Conservation (phyloP, 2,113 vertebrate species). For the Danionella cerebrum region DNA sequence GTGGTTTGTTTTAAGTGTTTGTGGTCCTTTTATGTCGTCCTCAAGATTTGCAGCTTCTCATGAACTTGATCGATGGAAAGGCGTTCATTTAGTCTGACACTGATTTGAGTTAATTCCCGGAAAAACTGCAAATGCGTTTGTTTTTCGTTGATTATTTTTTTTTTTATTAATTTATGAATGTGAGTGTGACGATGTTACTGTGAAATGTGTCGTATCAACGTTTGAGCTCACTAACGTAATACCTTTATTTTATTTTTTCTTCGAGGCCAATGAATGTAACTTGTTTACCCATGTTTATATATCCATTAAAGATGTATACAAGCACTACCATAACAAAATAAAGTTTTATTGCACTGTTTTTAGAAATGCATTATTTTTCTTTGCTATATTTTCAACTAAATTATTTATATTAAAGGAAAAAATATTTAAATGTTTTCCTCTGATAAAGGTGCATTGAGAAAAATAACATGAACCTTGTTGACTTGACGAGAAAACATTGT, state of each 20-base stretch:
- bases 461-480: too few species aligned
- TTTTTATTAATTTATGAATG: conserved; percentile 23
- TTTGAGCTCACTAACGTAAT: conserved; percentile 27
- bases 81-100: not conserved
- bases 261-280: conserved; percentile 84
- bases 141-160: not conserved
- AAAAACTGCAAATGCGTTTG: not conserved
- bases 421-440: too few species aligned
- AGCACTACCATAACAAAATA: conserved; percentile 80
- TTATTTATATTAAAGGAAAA: too few species aligned
- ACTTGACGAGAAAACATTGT: too few species aligned
- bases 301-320: conserved; percentile 74
- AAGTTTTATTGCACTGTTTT: conserved; percentile 71
- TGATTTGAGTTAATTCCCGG: not conserved
- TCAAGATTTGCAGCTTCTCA: not conserved
- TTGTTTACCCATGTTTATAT: conserved; percentile 48
- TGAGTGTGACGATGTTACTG: conserved; percentile 37
- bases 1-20: not conserved
- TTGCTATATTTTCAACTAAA: too few species aligned
- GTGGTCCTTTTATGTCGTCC: not conserved
- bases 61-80: not conserved
- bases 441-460: too few species aligned
- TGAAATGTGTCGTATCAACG: conserved; percentile 37
- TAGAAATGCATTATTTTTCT: not conserved
- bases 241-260: conserved; percentile 32